A percentile compares a stretch with the other conserved stretches of the same genome.
Conservation (phyloP, 1,140 invertebrate genomes). For the Caenorhabditis latens region DNA sequence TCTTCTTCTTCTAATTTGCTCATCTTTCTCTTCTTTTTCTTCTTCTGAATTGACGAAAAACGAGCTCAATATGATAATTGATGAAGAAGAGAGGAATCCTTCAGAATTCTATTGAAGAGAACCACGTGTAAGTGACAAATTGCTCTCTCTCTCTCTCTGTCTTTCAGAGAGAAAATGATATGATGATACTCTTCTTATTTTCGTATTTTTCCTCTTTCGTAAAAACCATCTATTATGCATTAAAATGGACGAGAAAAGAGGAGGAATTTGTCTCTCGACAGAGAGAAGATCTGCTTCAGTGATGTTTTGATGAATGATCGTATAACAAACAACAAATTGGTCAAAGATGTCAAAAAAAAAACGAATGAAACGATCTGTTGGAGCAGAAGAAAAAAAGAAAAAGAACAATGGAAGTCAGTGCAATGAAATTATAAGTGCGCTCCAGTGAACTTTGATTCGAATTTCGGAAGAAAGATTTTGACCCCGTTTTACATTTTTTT, state of each 20-base stretch:
- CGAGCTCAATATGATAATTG: background rate
- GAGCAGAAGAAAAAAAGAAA: background rate
- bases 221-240: conserved; percentile 42
- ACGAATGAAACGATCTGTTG: background rate
- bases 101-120: background rate
- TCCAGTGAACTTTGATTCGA: conserved; percentile 1
- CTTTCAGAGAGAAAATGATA: background rate
- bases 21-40: background rate
- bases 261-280: too few species aligned
- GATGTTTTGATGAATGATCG: conserved; percentile 42
- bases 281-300: background rate
- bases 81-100: background rate
- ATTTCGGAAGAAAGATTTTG: background rate
- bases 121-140: conserved; percentile 4
- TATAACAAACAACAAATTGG: conserved; percentile 6
- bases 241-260: background rate
- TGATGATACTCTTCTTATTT: background rate
- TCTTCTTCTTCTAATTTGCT: conserved; percentile 10
- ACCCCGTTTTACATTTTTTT: too few species aligned
- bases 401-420: background rate
- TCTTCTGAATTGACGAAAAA: background rate
- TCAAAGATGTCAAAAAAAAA: background rate
- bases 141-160: too few species aligned
- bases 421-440: background rate
- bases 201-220: background rate